phyloP scores from a whole-genome alignment of 1,140 invertebrate species.

The Chionoecetes opilio region DNA sequence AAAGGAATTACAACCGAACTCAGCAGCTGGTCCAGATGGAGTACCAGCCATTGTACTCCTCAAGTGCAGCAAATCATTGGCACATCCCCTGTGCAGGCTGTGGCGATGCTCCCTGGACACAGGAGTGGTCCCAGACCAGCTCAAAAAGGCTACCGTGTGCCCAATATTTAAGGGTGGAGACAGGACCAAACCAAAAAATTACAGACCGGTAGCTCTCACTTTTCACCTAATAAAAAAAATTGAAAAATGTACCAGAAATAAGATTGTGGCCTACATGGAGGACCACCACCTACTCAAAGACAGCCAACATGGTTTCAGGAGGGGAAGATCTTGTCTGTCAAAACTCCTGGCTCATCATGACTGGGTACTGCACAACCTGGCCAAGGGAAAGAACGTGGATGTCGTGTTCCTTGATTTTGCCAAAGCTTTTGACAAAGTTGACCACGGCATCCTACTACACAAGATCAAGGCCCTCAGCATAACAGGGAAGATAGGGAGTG shows the following conservation, averaged over 20 bases:
- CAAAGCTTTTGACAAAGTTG: neutral
- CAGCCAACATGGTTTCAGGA: constrained; percentile 13
- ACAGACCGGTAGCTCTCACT: constrained; percentile 47
- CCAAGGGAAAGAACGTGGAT: constrained; percentile 60
- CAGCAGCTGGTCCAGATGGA: constrained; percentile 41
- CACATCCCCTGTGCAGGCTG: constrained; percentile 22
- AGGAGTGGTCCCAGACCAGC: neutral
- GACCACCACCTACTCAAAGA: neutral
- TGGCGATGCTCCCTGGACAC: constrained; percentile 36
- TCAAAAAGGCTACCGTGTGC: neutral
- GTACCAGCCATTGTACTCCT: neutral
- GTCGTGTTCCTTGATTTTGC: constrained; percentile 56
- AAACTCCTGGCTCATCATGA: constrained; percentile 57
- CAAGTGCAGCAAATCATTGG: constrained; percentile 4
- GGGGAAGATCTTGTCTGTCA: constrained; percentile 59
- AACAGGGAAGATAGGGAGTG: neutral
- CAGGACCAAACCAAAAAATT: neutral
- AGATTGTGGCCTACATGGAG: constrained; percentile 50
- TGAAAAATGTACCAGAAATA: constrained; percentile 44
- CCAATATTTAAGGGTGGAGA: constrained; percentile 50
- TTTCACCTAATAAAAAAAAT: neutral
- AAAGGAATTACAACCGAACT: neutral
- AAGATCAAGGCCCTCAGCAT: neutral
- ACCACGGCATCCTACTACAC: constrained; percentile 52
- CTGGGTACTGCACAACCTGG: constrained; percentile 59